Evolutionary conservation across 2,888 invertebrate genomes (phyloP), one percentile per base, ranked within the genome.

Genomic region (Dichetophora obliterata): DNA sequence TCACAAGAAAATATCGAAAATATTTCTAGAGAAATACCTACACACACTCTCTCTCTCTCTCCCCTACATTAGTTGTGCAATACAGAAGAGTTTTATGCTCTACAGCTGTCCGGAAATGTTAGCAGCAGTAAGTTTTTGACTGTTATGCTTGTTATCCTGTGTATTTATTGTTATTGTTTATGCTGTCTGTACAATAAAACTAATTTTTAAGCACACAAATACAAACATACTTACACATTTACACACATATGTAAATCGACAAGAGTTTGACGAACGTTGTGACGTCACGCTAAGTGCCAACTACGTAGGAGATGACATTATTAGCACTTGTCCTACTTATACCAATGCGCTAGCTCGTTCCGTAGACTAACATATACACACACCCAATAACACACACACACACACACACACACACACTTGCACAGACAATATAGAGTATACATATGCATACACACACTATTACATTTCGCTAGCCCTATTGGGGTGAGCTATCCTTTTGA

Each of bases 241-340:
- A 22, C 3, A 2, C 27, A 16, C 59, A 43, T 43, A 43, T 3
- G 14, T 43, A 43, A 43, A 3, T 14, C 43, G 14, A 61, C 22
- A 54, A 77, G 50, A 31, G 43, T 66, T 71, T 76, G 34, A 63
- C 34, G 63, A 59, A 63, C 54, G 24, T 70, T 50, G 69, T 76
- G 77, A 77, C 77, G 77, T 77, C 77, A 74, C 43, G 50, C 19
- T 24, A 69, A 22, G n/a, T 31, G n/a, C 71, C 69, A 77, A 48
- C 31, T 31, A 69, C 63, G 63, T 65, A 22, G 19, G 43, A 77
- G 78, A 79, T 76, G 73, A 75, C 75, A 78, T 77, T 78, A 76
- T 80, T 80, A 77, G 52, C 74, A 75, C 77, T 76, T 80, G 80
- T 76, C 80, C 81, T 79, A 81, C 77, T 75, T 81, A 66, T 52